These are phyloP conservation scores for Lagopus muta DNA, from an alignment of 2,113 vertebrate species.

Conservation along the genomic window DNA sequence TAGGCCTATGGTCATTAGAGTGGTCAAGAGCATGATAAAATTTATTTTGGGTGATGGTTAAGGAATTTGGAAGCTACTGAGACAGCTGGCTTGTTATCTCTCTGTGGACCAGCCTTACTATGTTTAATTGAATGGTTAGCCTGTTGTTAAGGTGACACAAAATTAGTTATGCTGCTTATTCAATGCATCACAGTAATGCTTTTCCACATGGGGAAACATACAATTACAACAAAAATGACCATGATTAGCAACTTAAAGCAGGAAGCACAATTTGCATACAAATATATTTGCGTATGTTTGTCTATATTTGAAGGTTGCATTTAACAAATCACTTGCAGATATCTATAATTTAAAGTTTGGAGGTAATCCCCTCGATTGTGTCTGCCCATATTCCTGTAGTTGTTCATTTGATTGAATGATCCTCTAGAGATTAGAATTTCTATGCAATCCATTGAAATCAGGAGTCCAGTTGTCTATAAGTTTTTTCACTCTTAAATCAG, in stretches of 20 bases:
- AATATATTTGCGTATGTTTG: not conserved
- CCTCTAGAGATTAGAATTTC: not conserved
- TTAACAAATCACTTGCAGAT: not conserved
- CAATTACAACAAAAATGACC: constrained; percentile 35
- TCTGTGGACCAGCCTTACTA: constrained; percentile 41
- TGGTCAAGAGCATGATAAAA: not conserved
- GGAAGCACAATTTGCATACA: not conserved
- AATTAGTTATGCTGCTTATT: not conserved
- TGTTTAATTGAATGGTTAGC: constrained; percentile 46
- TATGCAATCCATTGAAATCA: not conserved
- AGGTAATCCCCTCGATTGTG: not conserved
- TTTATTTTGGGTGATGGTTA: constrained; percentile 6
- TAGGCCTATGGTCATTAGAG: not conserved
- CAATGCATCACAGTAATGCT: not conserved
- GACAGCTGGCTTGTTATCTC: constrained; percentile 35
- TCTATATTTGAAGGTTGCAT: not conserved
- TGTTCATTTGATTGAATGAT: not conserved
- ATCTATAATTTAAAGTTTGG: not conserved
- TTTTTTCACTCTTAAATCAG: not conserved
- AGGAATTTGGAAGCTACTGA: constrained; percentile 34
- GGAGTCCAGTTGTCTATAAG: not conserved
- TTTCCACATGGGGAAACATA: constrained; percentile 41
- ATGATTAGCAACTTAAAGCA: constrained; percentile 26
- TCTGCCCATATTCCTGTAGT: not conserved
- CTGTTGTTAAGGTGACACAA: constrained; percentile 20